Evolutionary conservation across 2,797 vertebrate species (phyloP), one percentile per base, ranked within the genome.

Genomic region (Anableps anableps): DNA sequence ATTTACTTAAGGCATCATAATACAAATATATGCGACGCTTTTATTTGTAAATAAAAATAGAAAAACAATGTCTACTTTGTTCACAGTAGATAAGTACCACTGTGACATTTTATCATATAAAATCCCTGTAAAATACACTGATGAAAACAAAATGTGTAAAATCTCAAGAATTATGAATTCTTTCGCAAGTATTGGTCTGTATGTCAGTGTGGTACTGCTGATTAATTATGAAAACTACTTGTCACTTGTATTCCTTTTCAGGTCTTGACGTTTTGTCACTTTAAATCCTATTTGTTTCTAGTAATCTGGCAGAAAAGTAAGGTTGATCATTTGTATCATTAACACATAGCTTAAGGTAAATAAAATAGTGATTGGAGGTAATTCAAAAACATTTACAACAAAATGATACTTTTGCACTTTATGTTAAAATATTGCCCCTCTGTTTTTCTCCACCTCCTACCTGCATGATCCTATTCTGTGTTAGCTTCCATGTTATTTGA

Each of bases 401-500:
- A 0, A 36, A 5, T 48, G 2, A 50, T 51, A 36, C 2, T 5
- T 29, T 50, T 50, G 23, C 29, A 3, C 5, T 38, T 68, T 23
- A 50, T n/a, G 14, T 19, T 26, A n/a, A n/a, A n/a, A 26, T 68
- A 23, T n/a, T 51, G 34, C 41, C 45, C n/a, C 55, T 55, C 5
- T 55, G 34, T 29, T 16, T 62, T n/a, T 43, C 3, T 77, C 70
- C 50, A 53, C 62, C 74, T 81, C 77, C 72, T 60, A 50, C 50
- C 47, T 81, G 76, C 60, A 75, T 75, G 48, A 81, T 77, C 26
- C 73, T 72, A 84, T 86, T n/a, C 83, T 84, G 60, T 79, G 85
- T 81, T 83, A 87, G 88, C 82, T 86, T 90, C 83, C 74, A 84
- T 88, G 78, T 80, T 79, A 85, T 83, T 72, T 91, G 89, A 91